Evolutionary conservation across 2,888 invertebrate species (phyloP).

Genomic region (Anoncus sp.): DNA sequence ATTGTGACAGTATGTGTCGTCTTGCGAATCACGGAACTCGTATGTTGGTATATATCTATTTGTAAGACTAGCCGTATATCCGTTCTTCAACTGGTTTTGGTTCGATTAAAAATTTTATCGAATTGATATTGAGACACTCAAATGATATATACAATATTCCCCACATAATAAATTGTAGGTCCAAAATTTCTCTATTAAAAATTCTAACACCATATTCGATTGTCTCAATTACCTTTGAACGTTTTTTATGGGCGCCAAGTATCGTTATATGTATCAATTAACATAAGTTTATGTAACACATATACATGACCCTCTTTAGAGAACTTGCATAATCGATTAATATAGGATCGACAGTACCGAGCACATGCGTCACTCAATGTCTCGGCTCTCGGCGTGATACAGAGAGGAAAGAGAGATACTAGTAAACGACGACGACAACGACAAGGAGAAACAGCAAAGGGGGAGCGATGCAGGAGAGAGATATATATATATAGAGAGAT

Average conservation of each 20-base stretch:
- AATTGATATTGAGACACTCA: neutral
- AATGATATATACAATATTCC: neutral
- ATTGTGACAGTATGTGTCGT: conserved; percentile 7
- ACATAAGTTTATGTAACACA: neutral
- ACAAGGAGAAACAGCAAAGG: conserved; percentile 31
- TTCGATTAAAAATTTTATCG: neutral
- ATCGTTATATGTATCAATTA: neutral
- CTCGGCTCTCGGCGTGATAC: conserved; percentile 31
- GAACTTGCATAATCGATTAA: conserved; percentile 61
- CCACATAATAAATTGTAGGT: no score
- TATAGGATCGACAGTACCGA: conserved; percentile 57
- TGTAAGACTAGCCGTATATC: neutral
- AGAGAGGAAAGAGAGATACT: conserved; percentile 36
- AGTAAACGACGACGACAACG: conserved; percentile 36
- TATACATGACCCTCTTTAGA: neutral
- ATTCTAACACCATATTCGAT: no score
- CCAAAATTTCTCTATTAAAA: no score
- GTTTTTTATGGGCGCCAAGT: no score
- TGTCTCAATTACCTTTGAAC: neutral
- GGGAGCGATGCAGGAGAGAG: neutral
- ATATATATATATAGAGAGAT: no score
- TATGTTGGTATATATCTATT: neutral
- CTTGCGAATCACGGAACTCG: neutral
- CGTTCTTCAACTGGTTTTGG: neutral
- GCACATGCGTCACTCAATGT: conserved; percentile 56